Conservation (phyloP, 2,888 invertebrate genomes). For the Scaptomyza cyrtandrae region DNA sequence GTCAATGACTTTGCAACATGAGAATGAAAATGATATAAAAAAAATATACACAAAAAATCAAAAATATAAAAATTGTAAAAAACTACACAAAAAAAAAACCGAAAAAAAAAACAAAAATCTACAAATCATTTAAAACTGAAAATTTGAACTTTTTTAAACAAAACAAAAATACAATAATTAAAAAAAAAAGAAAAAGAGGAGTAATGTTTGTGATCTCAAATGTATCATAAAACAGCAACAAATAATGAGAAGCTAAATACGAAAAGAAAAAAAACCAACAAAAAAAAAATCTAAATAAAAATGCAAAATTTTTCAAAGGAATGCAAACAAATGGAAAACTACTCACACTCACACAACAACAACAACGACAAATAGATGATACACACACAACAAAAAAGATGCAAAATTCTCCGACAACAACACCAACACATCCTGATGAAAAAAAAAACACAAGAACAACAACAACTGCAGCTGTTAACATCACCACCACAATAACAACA, state of each 20-base stretch:
- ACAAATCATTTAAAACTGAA: constrained; percentile 66
- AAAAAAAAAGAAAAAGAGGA: constrained; percentile 49
- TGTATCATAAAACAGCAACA: constrained; percentile 78
- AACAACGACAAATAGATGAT: constrained; percentile 37
- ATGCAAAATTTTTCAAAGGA: constrained; percentile 36
- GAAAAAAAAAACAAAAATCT: constrained; percentile 49
- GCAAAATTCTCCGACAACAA: constrained; percentile 69
- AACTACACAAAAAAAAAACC: constrained; percentile 50
- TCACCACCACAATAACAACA: constrained; percentile 39
- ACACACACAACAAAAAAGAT: constrained; percentile 65
- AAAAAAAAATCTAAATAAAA: constrained; percentile 35
- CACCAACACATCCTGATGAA: constrained; percentile 1
- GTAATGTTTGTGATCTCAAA: constrained; percentile 83
- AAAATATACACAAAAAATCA: constrained; percentile 54
- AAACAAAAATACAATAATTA: constrained; percentile 39
- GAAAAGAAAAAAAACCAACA: constrained; percentile 29
- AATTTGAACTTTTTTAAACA: constrained; percentile 73
- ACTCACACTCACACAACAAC: constrained; percentile 39
- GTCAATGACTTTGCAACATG: constrained; percentile 61
- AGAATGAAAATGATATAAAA: constrained; percentile 39
- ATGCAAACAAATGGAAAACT: constrained; percentile 51
- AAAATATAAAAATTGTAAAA: constrained; percentile 67
- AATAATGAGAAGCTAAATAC: constrained; percentile 68
- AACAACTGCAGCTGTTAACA: constrained; percentile 52
- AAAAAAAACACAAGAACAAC: no score